Base-by-base conservation (phyloP, 2,797 vertebrate species). In the Florisuga fusca region DNA sequence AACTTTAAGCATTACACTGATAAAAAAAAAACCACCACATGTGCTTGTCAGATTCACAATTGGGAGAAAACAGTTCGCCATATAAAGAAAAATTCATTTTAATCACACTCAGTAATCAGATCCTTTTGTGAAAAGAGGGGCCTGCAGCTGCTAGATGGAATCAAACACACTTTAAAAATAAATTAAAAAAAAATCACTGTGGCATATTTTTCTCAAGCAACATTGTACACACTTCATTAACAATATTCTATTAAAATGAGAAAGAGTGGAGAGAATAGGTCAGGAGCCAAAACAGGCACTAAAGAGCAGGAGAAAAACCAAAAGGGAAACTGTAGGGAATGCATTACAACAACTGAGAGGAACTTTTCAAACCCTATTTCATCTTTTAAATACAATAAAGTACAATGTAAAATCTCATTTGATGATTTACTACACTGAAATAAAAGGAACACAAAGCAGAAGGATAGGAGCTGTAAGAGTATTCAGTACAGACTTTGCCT, bases 71-170 rank as follows among this genome's bases (percentile, higher is more conserved):
- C 71, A 29, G 38, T 31, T 83, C 9, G 9, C 75, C 81, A 73
- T 29, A 69, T 38, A 91, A 95, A 92, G 92, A 87, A 89, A 92
- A 94, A 86, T 38, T 93, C 51, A 94, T 94, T 95, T 89, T 75
- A 95, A 95, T 95, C 92, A 86, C 57, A 54, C 43, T 69, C 61
- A 75, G 92, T 86, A 97, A 95, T 96, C 95, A 96, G 73, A 92
- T 93, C 72, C 93, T 54, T 95, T 97, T 96, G 94, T 97, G 89
- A 59, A 68, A 87, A 85, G 68, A 26, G 71, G 34, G 62, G 84
- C 50, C 79, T 66, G 86, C 92, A 95, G 92, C 95, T 96, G 93
- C 87, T 87, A 3, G 69, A 85, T 92, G 90, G 94, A 97, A 89
- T 93, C 73, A 95, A 87, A 87, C 26, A 62, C 1, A 23, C 51